Evolutionary conservation across 2,888 invertebrate genomes (phyloP).

Genomic region (Caenorhabditis zanzibari): DNA sequence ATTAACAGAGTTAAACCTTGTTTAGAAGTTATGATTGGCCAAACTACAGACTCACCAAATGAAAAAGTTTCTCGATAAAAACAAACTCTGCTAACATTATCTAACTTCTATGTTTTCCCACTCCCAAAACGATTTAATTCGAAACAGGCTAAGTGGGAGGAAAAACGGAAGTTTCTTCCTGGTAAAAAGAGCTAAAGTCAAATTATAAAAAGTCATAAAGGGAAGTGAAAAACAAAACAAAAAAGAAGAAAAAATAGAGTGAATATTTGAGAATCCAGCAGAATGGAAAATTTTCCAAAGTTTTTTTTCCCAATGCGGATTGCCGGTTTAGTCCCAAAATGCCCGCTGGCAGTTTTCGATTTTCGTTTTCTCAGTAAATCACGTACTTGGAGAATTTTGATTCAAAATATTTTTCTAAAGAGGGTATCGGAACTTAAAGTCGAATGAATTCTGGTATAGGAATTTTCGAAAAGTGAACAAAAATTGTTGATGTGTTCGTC

Average conservation of each 20-base stretch:
- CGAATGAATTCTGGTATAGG: background rate
- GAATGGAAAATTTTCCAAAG: background rate
- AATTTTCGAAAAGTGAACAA: constrained; percentile 14
- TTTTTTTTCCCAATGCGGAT: constrained; percentile 29
- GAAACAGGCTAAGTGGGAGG: background rate
- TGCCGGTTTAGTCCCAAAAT: constrained; percentile 26
- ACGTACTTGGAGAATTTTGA: constrained; percentile 8
- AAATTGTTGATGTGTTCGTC: constrained; percentile 32
- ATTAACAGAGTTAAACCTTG: no score
- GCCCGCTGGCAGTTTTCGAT: constrained; percentile 39
- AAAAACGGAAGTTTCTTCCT: constrained; percentile 11
- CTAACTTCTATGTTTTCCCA: background rate
- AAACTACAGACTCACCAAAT: no score
- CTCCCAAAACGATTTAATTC: background rate
- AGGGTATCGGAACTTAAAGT: constrained; percentile 17
- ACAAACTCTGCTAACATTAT: background rate
- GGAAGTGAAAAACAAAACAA: constrained; percentile 1
- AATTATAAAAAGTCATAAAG: constrained; percentile 1
- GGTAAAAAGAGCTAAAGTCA: constrained; percentile 6
- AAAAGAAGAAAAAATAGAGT: constrained; percentile 15
- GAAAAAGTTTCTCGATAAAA: no score
- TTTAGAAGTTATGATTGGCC: no score
- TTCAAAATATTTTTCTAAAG: constrained; percentile 9
- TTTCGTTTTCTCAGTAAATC: constrained; percentile 14
- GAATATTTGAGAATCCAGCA: constrained; percentile 1